Percentiles rank a stretch among this genome's conserved stretches.
These are phyloP conservation scores for Emmelina monodactyla DNA, from an alignment of 2,888 invertebrate species.

Conservation along the genomic window DNA sequence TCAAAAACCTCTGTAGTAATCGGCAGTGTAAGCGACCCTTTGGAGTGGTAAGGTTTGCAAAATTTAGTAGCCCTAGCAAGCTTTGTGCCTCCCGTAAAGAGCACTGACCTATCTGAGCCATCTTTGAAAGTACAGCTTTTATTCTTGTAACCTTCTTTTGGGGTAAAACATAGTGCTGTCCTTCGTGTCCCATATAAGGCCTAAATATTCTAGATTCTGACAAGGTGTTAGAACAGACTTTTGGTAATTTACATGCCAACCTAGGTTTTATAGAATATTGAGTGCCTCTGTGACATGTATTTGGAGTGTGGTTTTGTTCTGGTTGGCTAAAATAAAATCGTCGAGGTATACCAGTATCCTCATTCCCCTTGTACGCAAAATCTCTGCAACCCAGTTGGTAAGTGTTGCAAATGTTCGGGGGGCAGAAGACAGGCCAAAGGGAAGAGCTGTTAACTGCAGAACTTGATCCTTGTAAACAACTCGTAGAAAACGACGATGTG, in stretches of 20 bases:
- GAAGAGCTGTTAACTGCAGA: constrained; percentile 10
- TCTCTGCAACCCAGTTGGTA: constrained; percentile 16
- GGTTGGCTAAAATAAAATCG: constrained; percentile 12
- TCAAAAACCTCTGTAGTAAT: constrained; percentile 2
- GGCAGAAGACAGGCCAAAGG: constrained; percentile 17
- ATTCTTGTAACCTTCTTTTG: constrained; percentile 2
- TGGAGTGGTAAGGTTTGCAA: neutral
- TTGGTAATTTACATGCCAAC: constrained; percentile 14
- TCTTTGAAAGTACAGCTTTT: constrained; percentile 1
- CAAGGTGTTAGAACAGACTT: constrained; percentile 11
- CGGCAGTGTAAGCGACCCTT: constrained; percentile 11
- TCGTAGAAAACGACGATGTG: constrained; percentile 4
- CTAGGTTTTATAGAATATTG: constrained; percentile 9
- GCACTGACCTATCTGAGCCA: neutral
- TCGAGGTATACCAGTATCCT: constrained; percentile 18
- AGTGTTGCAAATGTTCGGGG: constrained; percentile 15
- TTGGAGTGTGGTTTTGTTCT: too few species aligned
- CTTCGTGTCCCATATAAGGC: constrained; percentile 12
- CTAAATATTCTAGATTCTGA: constrained; percentile 11
- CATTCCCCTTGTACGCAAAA: constrained; percentile 12
- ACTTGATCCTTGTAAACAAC: neutral
- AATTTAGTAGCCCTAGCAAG: neutral
- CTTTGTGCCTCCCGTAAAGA: constrained; percentile 1
- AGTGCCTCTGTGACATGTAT: constrained; percentile 5
- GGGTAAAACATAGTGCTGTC: constrained; percentile 10